These are phyloP conservation scores for Bergia sp. DNA, from an alignment of 92 coral and sea anemone genomes.

Conservation along the genomic window DNA sequence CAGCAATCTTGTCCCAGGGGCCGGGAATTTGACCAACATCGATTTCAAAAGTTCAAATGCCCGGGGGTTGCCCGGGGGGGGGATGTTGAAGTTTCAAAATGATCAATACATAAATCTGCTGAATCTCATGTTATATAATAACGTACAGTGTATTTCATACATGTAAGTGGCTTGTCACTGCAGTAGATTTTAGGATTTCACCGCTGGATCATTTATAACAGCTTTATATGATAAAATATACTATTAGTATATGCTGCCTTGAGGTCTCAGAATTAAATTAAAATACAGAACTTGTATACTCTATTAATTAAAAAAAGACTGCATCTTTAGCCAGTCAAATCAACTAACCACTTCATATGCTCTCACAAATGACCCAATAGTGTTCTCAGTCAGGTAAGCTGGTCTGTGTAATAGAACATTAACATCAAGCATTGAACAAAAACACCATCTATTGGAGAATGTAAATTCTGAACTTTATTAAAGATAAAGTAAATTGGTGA, in stretches of 20 bases:
- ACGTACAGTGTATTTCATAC: no score
- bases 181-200: no score
- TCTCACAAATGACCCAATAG: conserved; percentile 48
- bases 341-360: conserved; percentile 36
- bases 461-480: not conserved
- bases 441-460: not conserved
- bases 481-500: no score
- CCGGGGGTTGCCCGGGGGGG: no score
- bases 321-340: not conserved
- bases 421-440: not conserved
- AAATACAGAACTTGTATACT: not conserved
- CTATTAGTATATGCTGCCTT: not conserved
- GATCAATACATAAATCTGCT: no score
- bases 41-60: no score
- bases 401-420: conserved; percentile 38
- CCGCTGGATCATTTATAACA: no score
- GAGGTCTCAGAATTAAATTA: not conserved
- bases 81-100: no score
- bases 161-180: no score
- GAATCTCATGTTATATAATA: no score
- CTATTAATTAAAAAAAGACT: not conserved
- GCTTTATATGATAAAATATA: not conserved
- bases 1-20: no score
- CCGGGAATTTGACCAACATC: no score
- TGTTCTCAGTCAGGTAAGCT: conserved; percentile 38